Base-by-base conservation (phyloP, 1,140 invertebrate species). In the Cydia fagiglandana region DNA sequence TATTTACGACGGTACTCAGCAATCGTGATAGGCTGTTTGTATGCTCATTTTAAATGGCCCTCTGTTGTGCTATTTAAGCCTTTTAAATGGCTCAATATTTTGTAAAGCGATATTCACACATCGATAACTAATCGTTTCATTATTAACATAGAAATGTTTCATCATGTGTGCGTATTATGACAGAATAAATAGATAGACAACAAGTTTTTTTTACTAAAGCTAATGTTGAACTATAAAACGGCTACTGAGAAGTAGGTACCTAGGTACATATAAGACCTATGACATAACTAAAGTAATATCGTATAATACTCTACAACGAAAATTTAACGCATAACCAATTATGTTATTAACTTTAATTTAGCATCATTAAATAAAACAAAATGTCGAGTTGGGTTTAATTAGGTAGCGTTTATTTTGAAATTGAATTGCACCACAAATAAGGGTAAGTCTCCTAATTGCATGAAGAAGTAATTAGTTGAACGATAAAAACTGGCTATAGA, bases 271-370 rank as follows among this genome's bases (percentile, higher is more conserved):
- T 4, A 38, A 7, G n/a, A 70, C 38, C 15, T 38, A 70, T 70
- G 66, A 17, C 66, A 34, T 70, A 70, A 70, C 66, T 70, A 70
- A n/a, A 38, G 7, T 70, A 41, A 20, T 17, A 30, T 17, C 45
- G 4, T 47, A 47, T 15, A 2, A 2, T 47, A 47, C 34, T 38
- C 34, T 20, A 70, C 66, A 70, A 70, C 41, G 66, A 41, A 70
- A 70, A 70, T 70, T 70, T 70, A 70, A 70, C 38, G 30, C n/a
- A 17, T 38, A 38, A 38, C 45, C 66, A 70, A 70, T 70, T 70
- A 70, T 70, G 66, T 70, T 70, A 70, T 70, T 70, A 70, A 70
- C 66, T 70, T 70, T 70, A 70, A 70, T 70, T 70, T 70, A 38
- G n/a, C 30, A 17, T 41, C 66, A 38, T 70, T 70, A 70, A 70